A percentile compares a stretch with the other conserved stretches of the same genome.
Conservation (phyloP, 1,140 invertebrate species). For the Laupala kohalensis region DNA sequence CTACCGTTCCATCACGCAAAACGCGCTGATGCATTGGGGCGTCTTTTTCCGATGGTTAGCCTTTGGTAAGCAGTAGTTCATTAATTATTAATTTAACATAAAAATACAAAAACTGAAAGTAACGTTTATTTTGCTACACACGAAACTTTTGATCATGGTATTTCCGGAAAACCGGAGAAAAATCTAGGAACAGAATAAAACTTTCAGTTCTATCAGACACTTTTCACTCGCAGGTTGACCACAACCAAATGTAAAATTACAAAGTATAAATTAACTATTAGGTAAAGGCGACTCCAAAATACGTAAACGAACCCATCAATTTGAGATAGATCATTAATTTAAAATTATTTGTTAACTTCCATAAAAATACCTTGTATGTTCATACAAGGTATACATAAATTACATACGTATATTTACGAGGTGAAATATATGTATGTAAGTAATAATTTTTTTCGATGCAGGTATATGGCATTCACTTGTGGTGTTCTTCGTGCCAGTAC, state of each 20-base stretch:
- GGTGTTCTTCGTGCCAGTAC: conserved; percentile 39
- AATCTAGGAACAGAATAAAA: too few species aligned
- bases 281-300: not conserved
- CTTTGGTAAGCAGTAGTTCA: conserved; percentile 31
- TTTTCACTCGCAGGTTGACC: too few species aligned
- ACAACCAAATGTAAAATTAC: too few species aligned
- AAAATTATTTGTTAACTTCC: not conserved
- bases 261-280: not conserved
- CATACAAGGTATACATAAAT: not conserved
- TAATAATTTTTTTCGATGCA: conserved; percentile 23
- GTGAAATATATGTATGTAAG: not conserved
- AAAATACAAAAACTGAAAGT: not conserved
- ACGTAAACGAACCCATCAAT: not conserved
- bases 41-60: conserved; percentile 52
- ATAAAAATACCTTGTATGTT: not conserved
- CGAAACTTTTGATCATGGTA: not conserved
- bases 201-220: too few species aligned
- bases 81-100: not conserved
- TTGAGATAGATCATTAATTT: not conserved
- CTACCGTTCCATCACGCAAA: conserved; percentile 50
- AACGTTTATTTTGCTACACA: not conserved
- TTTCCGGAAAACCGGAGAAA: not conserved
- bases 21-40: conserved; percentile 46
- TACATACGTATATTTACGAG: not conserved
- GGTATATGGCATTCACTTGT: conserved; percentile 41